A percentile compares a stretch with the other conserved stretches of the same genome.
Evolutionary conservation across 2,797 vertebrate species (phyloP).

Genomic region (Crypturellus tataupa): DNA sequence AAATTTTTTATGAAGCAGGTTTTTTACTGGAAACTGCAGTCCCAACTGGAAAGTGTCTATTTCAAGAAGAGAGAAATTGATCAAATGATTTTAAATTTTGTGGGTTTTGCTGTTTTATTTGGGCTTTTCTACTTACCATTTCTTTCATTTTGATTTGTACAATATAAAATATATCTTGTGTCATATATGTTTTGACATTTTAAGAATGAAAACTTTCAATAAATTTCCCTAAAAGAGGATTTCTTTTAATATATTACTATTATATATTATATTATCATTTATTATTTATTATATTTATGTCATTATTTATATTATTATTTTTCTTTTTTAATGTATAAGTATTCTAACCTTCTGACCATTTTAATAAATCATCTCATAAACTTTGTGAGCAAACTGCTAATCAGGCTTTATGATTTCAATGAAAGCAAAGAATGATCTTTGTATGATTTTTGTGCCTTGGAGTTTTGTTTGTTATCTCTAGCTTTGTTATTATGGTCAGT

Average conservation of each 20-base stretch:
- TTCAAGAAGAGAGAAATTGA: neutral
- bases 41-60: neutral
- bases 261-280: no score
- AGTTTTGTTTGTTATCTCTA: neutral
- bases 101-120: neutral
- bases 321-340: neutral
- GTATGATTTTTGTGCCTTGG: neutral
- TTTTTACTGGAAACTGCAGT: neutral
- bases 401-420: neutral
- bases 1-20: neutral
- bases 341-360: neutral
- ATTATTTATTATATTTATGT: no score
- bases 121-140: neutral
- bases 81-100: neutral
- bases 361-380: neutral
- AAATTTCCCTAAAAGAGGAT: neutral
- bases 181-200: neutral
- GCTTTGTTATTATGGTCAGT: neutral
- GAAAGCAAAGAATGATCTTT: rapidly evolving
- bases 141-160: neutral
- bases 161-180: neutral
- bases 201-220: neutral
- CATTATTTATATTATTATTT: neutral
- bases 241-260: neutral
- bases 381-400: neutral